Conservation (phyloP, 2,113 vertebrate genomes). For the Eublepharis macularius region DNA sequence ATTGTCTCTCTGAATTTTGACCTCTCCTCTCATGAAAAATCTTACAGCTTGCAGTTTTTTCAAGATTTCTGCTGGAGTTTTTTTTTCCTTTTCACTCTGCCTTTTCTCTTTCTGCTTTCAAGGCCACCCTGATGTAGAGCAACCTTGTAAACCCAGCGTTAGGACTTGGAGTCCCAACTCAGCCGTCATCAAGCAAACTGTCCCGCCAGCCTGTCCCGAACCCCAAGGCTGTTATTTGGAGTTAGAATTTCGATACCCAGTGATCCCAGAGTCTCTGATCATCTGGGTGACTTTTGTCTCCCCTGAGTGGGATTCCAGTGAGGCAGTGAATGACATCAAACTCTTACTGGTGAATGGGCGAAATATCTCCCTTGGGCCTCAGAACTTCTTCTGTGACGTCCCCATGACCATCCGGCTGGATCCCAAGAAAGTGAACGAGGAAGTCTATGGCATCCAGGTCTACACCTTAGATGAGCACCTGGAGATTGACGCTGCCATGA, state of each 20-base stretch:
- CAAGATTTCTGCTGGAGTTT: background rate
- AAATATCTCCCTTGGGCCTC: constrained; percentile 91
- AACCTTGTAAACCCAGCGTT: constrained; percentile 94
- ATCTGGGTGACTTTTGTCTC: constrained; percentile 96
- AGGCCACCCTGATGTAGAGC: constrained; percentile 98
- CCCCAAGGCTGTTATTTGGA: constrained; percentile 95
- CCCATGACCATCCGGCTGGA: constrained; percentile 90
- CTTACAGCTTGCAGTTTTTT: background rate
- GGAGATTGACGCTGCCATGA: constrained; percentile 93
- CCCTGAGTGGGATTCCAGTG: constrained; percentile 86
- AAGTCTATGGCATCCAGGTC: constrained; percentile 91
- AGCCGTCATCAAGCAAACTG: constrained; percentile 80
- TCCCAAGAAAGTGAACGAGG: constrained; percentile 76
- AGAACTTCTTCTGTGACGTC: constrained; percentile 92
- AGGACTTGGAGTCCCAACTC: constrained; percentile 96
- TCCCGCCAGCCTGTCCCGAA: constrained; percentile 84
- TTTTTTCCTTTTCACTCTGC: background rate
- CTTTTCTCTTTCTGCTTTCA: constrained; percentile 23
- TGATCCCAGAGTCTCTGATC: constrained; percentile 90
- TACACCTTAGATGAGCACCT: constrained; percentile 95
- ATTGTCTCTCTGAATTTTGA: too few relatives aligned
- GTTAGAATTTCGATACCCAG: constrained; percentile 86
- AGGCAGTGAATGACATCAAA: constrained; percentile 91
- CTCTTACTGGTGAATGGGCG: constrained; percentile 86
- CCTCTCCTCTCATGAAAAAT: background rate